Evolutionary conservation across 2,888 invertebrate genomes (phyloP), one percentile per base, ranked within the genome.

Genomic region (Dolomedes plantarius): DNA sequence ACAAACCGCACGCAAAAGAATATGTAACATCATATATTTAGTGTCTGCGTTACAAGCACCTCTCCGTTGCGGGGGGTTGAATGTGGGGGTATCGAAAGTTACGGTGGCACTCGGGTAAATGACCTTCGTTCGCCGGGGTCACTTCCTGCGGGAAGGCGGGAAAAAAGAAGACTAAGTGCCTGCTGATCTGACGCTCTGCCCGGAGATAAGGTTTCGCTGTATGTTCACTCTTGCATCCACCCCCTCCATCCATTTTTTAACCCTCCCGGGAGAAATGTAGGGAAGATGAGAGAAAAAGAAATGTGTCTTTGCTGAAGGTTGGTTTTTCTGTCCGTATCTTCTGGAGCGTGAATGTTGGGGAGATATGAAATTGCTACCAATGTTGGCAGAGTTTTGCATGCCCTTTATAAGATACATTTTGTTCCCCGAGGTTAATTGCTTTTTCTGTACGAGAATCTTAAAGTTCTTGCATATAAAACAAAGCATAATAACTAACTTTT

Each of bases 81-180:
- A 16, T 46, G 9, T 46, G 46, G 46, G 46, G 46, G n/a, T 46
- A 6, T 16, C 46, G 9, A 5, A 16, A 46, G 46, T 46, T 46
- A 46, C 46, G n/a, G 46, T 46, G 46, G 46, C 46, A 46, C 9
- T 46, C 46, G 46, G 46, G 46, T 46, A 46, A 46, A 46, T 80
- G 80, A 80, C 80, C 80, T 73, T 65, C 65, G 50, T 67, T 50
- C 50, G 31, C 80, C 32, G 67, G 73, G 80, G 80, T 80, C 80
- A 80, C 39, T 80, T 80, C 80, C 80, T 80, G 80, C 65, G 64
- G 19, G 73, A 69, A 69, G 62, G 56, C 62, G 78, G 78, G 69
- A 80, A 41, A 64, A 78, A 32, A 41, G 28, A 80, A 71, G 71
- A 71, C 71, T 62, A 79, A 71, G 78, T 79, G 41, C 71, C 64